Evolutionary conservation across 2,113 vertebrate species (phyloP), one percentile per base, ranked within the genome.

Genomic region (Paraplagusia blochii): DNA sequence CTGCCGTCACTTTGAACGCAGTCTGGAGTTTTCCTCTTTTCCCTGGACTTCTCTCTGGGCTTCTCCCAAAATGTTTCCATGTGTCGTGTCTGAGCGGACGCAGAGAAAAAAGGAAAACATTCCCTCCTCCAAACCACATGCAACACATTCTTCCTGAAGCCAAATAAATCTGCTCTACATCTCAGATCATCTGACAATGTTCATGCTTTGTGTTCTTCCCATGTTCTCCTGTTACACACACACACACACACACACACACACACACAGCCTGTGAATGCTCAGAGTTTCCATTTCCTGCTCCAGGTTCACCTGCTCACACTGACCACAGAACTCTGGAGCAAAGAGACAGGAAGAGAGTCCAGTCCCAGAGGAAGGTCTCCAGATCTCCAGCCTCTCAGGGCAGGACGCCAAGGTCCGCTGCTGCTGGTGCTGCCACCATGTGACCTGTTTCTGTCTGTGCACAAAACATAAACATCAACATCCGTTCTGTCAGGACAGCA

Each of bases 61-160:
- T 81, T 87, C 81, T 73, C 76, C 15, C 71, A 86, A 86, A 88
- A 88, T 88, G 87, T 89, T 88, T 87, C 84, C 87, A 88, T 89
- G 87, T 89, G 87, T 88, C 87, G 81, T 87, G 83, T 86, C 82
- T 80, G 83, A 84, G 77, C 74, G 74, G 73, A 75, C 72, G 34
- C 75, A 75, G 81, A 81, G 35, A 73, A 69, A 85, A 77, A 82
- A 53, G 74, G 81, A 86, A 88, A 85, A 88, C 83, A 85, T 81
- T 85, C 74, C 78, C 77, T 69, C 69, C 80, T 88, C 84, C 78
- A 85, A 86, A 88, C 87, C 87, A 87, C 87, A 88, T 87, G 84
- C 83, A 87, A 85, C 81, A 82, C 76, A 86, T 86, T 87, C 81
- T 75, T 87, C 82, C 81, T 84, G 75, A 81, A 87, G 80, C 84